A percentile compares a stretch with the other conserved stretches of the same genome.
Evolutionary conservation across 2,797 vertebrate species (phyloP).

Genomic region (Chromobotia macracanthus): DNA sequence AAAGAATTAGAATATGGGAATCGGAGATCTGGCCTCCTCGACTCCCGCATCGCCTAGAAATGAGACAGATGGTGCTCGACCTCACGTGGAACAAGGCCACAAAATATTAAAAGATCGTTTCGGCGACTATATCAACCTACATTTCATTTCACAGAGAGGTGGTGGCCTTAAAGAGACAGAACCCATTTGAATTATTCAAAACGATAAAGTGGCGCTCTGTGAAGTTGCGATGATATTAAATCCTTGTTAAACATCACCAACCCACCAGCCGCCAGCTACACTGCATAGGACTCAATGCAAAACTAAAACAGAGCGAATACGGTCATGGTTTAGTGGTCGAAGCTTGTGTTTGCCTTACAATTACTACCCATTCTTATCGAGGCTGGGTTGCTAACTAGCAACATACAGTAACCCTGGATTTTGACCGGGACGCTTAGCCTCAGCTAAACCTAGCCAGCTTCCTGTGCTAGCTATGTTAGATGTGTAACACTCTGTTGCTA

Average conservation of each 20-base stretch:
- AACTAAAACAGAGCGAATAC: background rate
- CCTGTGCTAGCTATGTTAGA: slow-evolving; percentile 25
- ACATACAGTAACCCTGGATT: slow-evolving; percentile 21
- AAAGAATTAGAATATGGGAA: slow-evolving; percentile 79
- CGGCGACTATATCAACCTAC: background rate
- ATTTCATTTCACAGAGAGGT: slow-evolving; percentile 63
- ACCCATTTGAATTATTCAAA: slow-evolving; percentile 73
- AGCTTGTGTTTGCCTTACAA: background rate
- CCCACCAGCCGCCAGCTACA: background rate
- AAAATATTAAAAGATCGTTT: background rate
- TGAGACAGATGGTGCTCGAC: slow-evolving; percentile 37
- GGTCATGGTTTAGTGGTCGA: background rate
- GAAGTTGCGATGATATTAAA: slow-evolving; percentile 42
- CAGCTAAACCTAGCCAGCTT: slow-evolving; percentile 32
- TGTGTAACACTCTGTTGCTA: slow-evolving; percentile 5
- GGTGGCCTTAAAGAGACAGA: slow-evolving; percentile 83
- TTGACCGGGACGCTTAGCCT: slow-evolving; percentile 11
- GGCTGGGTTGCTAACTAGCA: slow-evolving; percentile 9
- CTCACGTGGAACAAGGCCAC: slow-evolving; percentile 32
- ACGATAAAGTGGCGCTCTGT: slow-evolving; percentile 53
- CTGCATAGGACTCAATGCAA: background rate
- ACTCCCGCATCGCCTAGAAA: slow-evolving; percentile 60
- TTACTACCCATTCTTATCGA: background rate
- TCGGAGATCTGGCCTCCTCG: slow-evolving; percentile 67
- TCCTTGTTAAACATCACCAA: slow-evolving; percentile 8